phyloP scores from a whole-genome alignment of 1,140 invertebrate genomes.

The Polypedilum vanderplanki region DNA sequence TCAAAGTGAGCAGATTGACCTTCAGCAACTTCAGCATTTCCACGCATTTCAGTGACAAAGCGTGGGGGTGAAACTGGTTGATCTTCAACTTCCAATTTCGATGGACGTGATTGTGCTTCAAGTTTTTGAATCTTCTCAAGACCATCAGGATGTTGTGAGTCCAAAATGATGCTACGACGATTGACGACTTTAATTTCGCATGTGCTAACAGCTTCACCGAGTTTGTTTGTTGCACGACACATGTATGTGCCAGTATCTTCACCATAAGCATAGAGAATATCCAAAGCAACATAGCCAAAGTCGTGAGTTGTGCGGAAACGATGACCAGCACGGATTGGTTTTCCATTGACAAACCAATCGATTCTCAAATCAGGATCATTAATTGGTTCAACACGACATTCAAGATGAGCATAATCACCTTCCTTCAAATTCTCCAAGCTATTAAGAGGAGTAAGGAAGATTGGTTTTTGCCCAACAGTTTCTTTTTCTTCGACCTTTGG shows the following conservation, averaged over 20 bases:
- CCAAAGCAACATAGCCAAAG: constrained; percentile 91
- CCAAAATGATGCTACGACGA: constrained; percentile 74
- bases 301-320: constrained; percentile 87
- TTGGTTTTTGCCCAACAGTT: constrained; percentile 68
- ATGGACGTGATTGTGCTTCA: constrained; percentile 71
- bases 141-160: constrained; percentile 88
- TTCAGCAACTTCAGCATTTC: constrained; percentile 75
- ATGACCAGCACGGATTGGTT: constrained; percentile 71
- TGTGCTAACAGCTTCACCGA: constrained; percentile 88
- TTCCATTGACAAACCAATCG: constrained; percentile 91
- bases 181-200: constrained; percentile 77
- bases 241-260: constrained; percentile 93
- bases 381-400: constrained; percentile 90
- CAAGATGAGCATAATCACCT: constrained; percentile 87
- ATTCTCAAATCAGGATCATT: constrained; percentile 92
- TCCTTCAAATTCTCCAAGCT: constrained; percentile 82
- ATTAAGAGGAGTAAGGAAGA: constrained; percentile 78
- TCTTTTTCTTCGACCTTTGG: constrained; percentile 69
- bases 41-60: constrained; percentile 73
- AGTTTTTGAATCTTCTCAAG: constrained; percentile 85
- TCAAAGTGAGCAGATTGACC: constrained; percentile 85
- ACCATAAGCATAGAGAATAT: constrained; percentile 86
- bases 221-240: constrained; percentile 84
- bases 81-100: constrained; percentile 73
- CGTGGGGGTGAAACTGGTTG: constrained; percentile 67